A percentile compares a stretch with the other conserved stretches of the same genome.
These are phyloP conservation scores for Chouioia cunea DNA, from an alignment of 2,888 invertebrate genomes.

Conservation along the genomic window DNA sequence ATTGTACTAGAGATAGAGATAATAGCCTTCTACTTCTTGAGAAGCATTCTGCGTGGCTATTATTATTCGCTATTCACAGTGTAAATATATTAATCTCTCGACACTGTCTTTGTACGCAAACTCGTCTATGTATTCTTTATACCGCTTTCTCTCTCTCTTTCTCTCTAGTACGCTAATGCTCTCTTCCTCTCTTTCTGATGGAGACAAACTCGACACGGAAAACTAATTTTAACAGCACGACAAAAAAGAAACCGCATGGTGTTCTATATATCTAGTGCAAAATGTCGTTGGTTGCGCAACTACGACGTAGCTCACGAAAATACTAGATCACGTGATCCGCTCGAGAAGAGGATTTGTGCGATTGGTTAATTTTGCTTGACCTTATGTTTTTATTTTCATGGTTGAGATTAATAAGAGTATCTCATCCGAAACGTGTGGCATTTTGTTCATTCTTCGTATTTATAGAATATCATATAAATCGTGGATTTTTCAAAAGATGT, in stretches of 20 bases:
- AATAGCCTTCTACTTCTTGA: too few species aligned
- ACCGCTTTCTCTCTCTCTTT: not conserved
- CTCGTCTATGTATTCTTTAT: slow-evolving; percentile 1
- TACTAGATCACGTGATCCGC: slow-evolving; percentile 51
- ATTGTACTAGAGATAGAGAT: too few species aligned
- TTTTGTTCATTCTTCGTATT: too few species aligned
- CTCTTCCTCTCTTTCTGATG: not conserved
- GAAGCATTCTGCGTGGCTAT: slow-evolving; percentile 52
- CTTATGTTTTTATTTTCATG: too few species aligned
- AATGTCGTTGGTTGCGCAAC: slow-evolving; percentile 59
- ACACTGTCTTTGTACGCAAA: slow-evolving; percentile 13
- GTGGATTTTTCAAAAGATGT: too few species aligned
- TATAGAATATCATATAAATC: too few species aligned
- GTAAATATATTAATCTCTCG: slow-evolving; percentile 55
- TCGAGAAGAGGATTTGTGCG: slow-evolving; percentile 26
- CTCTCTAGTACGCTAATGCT: too few species aligned
- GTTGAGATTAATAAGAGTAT: too few species aligned
- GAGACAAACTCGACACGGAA: not conserved
- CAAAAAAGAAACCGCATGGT: not conserved
- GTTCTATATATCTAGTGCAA: slow-evolving; percentile 56
- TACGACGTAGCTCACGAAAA: slow-evolving; percentile 56
- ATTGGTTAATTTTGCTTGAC: too few species aligned
- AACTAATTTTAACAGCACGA: too few species aligned
- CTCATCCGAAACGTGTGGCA: too few species aligned
- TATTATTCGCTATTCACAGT: slow-evolving; percentile 55